Base-by-base conservation (phyloP, 2,888 invertebrate genomes). In the Cryptosula pallasiana region DNA sequence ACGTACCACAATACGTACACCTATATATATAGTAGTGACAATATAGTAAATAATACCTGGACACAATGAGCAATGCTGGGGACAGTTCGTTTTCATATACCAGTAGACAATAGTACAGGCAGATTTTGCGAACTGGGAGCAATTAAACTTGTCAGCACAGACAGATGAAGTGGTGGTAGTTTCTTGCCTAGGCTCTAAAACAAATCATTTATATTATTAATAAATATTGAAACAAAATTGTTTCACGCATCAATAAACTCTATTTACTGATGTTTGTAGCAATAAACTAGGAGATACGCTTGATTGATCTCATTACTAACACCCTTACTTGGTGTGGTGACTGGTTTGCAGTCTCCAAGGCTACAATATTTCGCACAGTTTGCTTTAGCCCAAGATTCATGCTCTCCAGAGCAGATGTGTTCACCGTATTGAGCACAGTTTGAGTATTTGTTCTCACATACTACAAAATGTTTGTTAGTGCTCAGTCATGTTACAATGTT, bases 301-400 rank as follows among this genome's bases (percentile, higher is more conserved):
- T n/a, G n/a, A n/a, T n/a, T n/a, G n/a, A n/a, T n/a, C n/a, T n/a
- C n/a, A n/a, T n/a, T n/a, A n/a, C n/a, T n/a, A n/a, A n/a, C n/a
- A n/a, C n/a, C n/a, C n/a, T 45, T 13, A 45, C 45, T 20, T 13
- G 45, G 45, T 13, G 45, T 20, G 5, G 63, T 16, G 25, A 32
- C 9, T 25, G 63, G 13, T 27, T 63, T 34, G 34, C 63, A 63
- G 63, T 63, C 32, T 13, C 32, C 34, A 3, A 63, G 34, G 5
- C 63, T 32, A 63, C 63, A 63, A 32, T 25, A 63, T n/a, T 63
- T 63, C 13, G 63, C 63, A n/a, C 63, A 63, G 63, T 63, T 63
- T 32, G 25, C 5, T 32, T 20, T 27, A 16, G 63, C 2, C 63
- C 63, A 63, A 16, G 27, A 9, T n/a, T 25, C 34, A 32, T 63